Evolutionary conservation across 2,113 vertebrate genomes (phyloP).

Genomic region (Caracal caracal): DNA sequence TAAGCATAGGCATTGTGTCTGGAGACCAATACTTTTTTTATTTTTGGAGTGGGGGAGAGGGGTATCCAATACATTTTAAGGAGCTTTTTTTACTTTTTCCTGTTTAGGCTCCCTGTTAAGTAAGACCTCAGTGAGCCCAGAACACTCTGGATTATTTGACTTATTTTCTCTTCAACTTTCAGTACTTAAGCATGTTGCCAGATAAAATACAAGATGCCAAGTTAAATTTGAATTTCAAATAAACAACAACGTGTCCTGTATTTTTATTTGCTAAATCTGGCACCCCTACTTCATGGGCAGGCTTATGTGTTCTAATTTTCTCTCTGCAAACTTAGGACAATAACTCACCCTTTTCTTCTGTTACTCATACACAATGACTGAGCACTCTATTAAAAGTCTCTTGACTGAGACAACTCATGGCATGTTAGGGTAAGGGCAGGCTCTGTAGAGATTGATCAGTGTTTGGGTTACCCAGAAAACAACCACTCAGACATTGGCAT

Average conservation of each 20-base stretch:
- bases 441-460: neutral
- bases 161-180: constrained; percentile 11
- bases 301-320: constrained; percentile 64
- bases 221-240: constrained; percentile 69
- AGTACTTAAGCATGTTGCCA: neutral
- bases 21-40: neutral
- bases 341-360: constrained; percentile 59
- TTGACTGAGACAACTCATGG: constrained; percentile 48
- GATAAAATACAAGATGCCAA: constrained; percentile 5
- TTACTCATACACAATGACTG: constrained; percentile 64
- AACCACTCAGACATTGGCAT: neutral
- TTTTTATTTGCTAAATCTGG: constrained; percentile 65
- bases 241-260: constrained; percentile 24
- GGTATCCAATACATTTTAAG: neutral
- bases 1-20: neutral
- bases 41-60: neutral
- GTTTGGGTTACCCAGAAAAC: constrained; percentile 37
- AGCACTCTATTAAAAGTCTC: constrained; percentile 60
- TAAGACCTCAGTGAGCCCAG: neutral
- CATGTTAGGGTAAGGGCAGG: neutral
- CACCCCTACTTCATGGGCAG: constrained; percentile 34
- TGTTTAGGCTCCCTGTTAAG: neutral
- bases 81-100: neutral
- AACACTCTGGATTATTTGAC: constrained; percentile 36
- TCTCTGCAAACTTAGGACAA: constrained; percentile 61